Base-by-base conservation (phyloP, 2,797 vertebrate genomes). In the Monodelphis domestica region DNA sequence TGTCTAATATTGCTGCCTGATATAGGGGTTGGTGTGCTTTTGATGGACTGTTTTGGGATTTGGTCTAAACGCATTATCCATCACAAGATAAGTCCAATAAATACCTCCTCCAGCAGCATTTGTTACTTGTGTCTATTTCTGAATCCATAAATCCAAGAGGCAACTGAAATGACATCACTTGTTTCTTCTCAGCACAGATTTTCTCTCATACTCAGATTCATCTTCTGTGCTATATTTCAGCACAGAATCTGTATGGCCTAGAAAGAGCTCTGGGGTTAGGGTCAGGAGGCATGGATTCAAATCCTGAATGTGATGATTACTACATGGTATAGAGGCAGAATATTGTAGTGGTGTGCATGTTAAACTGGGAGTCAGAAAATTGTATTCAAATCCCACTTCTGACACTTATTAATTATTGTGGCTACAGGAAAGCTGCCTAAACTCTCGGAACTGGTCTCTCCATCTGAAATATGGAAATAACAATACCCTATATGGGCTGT, bases 141-240 rank as follows among this genome's bases (percentile, higher is more conserved):
- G 78, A 93, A 93, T 91, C 91, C 57, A 56, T 92, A 94, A 94
- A 94, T 94, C 89, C 26, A 70, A 90, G 84, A 89, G 21, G 55
- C 29, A 92, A 89, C 33, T 10, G 50, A 24, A 63, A 45, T 30
- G 21, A 54, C 50, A 55, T 26, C 88, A 89, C 54, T 89, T 52
- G 29, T 63, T 88, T 89, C 91, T 94, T 57, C 52, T 78, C 54
- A 15, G 33, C 1, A 0, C 38, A 54, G 91, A 29, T 51, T 2
- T 89, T 50, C 50, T 91, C 52, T 26, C 38, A 45, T 45, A 10
- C 45, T 45, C 38, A 84, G 21, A 84, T 84, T 84, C 38, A 50
- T 50, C 38, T 50, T 70, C 63, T 70, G 17, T 70, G 5, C 15
- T 38, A 38, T 70, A 70, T 70, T 38, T 84, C 70, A 84, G 7